phyloP scores from a whole-genome alignment of 1,140 invertebrate genomes.

The Pogonus chalceus region DNA sequence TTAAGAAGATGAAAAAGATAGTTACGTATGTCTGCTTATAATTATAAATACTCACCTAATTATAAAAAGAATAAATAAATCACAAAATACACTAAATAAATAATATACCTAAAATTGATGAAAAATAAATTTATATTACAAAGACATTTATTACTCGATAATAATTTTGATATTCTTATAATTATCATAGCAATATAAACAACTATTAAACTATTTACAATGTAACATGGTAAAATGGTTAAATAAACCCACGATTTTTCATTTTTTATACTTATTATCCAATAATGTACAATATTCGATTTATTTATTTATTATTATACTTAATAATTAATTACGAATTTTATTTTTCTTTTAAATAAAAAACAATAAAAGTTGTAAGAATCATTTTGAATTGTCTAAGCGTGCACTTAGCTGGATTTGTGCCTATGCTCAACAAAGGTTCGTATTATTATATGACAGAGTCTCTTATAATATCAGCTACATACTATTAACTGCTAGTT shows the following conservation, averaged over 20 bases:
- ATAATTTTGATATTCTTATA: slow-evolving; percentile 17
- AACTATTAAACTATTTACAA: slow-evolving; percentile 19
- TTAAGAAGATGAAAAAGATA: no score
- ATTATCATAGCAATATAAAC: slow-evolving; percentile 19
- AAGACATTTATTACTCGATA: slow-evolving; percentile 19
- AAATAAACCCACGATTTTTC: slow-evolving; percentile 9
- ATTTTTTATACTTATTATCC: slow-evolving; percentile 8
- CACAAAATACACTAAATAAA: no score
- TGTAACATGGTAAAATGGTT: slow-evolving; percentile 17
- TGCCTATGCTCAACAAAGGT: background rate
- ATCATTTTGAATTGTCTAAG: background rate
- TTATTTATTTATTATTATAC: background rate
- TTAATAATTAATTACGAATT: background rate
- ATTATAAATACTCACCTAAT: no score
- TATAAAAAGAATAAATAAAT: no score
- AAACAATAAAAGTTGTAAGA: background rate
- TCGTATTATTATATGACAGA: background rate
- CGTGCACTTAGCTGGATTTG: background rate
- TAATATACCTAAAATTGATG: no score
- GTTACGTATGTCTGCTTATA: no score
- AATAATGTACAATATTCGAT: background rate
- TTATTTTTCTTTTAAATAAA: background rate
- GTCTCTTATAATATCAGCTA: slow-evolving; percentile 1
- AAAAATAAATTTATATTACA: slow-evolving; percentile 10
- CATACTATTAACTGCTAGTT: background rate